Evolutionary conservation across 2,113 vertebrate genomes (phyloP), one percentile per base, ranked within the genome.

Genomic region (Protobothrops flavoviridis): DNA sequence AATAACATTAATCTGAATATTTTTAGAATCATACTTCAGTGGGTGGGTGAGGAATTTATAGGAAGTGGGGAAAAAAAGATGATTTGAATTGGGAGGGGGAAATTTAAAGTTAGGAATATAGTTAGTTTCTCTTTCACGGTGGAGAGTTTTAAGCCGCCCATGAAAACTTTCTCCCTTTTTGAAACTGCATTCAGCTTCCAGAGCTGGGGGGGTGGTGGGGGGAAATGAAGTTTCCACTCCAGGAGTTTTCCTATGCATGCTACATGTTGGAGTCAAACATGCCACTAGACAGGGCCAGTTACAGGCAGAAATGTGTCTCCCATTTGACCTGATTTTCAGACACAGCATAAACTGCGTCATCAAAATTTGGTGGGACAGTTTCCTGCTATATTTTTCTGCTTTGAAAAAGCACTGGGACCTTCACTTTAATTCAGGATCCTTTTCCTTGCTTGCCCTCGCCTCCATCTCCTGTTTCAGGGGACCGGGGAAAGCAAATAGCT

Each of bases 1-100:
- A 93, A 89, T 89, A 93, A 89, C 39, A 92, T 89, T 93, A 90
- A 90, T 90, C 59, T 93, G 90, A 93, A 93, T 90, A 86, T 64
- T 53, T 52, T 90, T 90, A 48, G 89, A 90, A 90, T 90, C 45
- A n/a, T 89, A 90, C 61, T 90, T 90, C 21, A 55, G 55, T 15
- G 20, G 26, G 89, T 81, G 74, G 92, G 53, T 56, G 29, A 59
- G 55, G 55, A 88, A 74, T 92, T 33, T n/a, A 45, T 43, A 69
- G 91, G 87, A 64, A 88, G n/a, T 50, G 87, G 24, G 52, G 45
- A 56, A 12, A 17, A 89, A 21, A 93, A 39, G 11, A 50, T 7
- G 48, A 13, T 26, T 26, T 90, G 39, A 87, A 57, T 11, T 81
- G 23, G 52, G 48, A 43, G 15, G 3, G 29, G 45, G 88, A 23